These are phyloP conservation scores for Macquaria ambigua DNA, from an alignment of 2,113 vertebrate genomes.

Conservation along the genomic window DNA sequence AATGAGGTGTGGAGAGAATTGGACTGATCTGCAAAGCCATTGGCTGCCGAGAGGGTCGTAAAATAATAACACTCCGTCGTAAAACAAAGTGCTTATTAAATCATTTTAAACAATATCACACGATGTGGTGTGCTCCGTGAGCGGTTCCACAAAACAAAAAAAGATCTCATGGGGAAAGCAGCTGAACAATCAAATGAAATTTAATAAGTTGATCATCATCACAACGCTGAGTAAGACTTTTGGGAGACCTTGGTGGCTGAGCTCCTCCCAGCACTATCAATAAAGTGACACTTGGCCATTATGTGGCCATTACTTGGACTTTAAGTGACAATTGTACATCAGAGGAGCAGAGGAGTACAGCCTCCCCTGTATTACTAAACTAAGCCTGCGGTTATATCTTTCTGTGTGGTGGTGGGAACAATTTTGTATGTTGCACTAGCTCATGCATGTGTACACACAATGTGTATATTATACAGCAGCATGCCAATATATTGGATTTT, in stretches of 20 bases:
- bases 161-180: constrained; percentile 53
- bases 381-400: neutral
- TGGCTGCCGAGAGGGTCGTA: constrained; percentile 73
- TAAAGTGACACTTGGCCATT: constrained; percentile 61
- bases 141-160: constrained; percentile 44
- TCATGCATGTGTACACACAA: neutral
- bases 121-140: constrained; percentile 52
- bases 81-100: constrained; percentile 86
- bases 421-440: neutral
- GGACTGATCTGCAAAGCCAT: constrained; percentile 78
- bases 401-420: neutral
- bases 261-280: constrained; percentile 29
- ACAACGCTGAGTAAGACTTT: constrained; percentile 57
- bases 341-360: constrained; percentile 8
- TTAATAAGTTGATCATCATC: constrained; percentile 68
- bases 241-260: constrained; percentile 30
- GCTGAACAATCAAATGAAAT: constrained; percentile 61
- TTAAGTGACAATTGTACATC: constrained; percentile 53
- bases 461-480: neutral
- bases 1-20: constrained; percentile 81
- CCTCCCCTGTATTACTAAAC: constrained; percentile 7
- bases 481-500: neutral
- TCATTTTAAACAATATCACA: constrained; percentile 81
- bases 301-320: constrained; percentile 59
- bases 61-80: constrained; percentile 81